Conservation (phyloP, 1,140 invertebrate species). For the Achroia grisella region DNA sequence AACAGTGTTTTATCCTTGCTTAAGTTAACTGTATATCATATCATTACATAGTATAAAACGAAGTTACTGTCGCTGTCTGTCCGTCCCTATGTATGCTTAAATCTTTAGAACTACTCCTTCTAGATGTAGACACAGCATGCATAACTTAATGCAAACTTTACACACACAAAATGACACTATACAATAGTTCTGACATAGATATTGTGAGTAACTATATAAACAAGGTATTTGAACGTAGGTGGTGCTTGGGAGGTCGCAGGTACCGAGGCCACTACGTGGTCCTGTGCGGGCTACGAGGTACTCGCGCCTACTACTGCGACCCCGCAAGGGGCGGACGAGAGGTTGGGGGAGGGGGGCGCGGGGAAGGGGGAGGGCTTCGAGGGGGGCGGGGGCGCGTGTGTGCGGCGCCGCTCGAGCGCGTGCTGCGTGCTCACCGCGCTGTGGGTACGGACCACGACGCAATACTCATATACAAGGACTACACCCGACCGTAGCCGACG, state of each 20-base stretch:
- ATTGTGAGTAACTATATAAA: too few relatives aligned
- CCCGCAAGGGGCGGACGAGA: conserved; percentile 30
- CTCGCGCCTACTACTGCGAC: conserved; percentile 33
- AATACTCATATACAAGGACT: too few relatives aligned
- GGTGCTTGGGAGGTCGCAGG: conserved; percentile 32
- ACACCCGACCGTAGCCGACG: too few relatives aligned
- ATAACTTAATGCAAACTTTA: neutral
- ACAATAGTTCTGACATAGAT: too few relatives aligned
- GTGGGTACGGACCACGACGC: conserved; percentile 34
- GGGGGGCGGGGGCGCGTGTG: conserved; percentile 17
- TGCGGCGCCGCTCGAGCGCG: neutral
- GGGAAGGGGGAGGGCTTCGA: too few relatives aligned
- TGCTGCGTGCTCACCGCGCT: conserved; percentile 18
- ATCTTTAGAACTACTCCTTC: too few relatives aligned
- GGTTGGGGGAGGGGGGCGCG: neutral
- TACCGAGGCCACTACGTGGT: conserved; percentile 45
- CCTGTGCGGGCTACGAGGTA: conserved; percentile 17
- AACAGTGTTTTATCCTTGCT: neutral
- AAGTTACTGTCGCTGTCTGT: too few relatives aligned
- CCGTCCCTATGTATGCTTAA: too few relatives aligned
- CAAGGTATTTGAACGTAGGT: too few relatives aligned
- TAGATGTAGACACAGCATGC: too few relatives aligned
- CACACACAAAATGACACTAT: conserved; percentile 8
- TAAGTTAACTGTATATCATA: neutral
- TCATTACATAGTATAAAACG: neutral